Conservation (phyloP, 2,888 invertebrate species). For the Polietes domitor region DNA sequence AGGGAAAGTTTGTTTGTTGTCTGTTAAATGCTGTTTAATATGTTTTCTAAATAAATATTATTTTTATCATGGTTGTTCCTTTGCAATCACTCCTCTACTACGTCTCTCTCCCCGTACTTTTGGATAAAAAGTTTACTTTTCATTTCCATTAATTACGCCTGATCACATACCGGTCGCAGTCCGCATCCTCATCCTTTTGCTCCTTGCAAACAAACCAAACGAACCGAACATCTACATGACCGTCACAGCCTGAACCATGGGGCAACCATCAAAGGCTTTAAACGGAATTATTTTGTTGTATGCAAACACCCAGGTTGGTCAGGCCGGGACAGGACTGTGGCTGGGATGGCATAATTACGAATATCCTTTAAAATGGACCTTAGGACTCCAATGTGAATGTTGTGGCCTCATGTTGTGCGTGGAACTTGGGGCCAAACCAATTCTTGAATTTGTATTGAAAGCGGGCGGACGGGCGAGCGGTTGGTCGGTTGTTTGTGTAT, state of each 20-base stretch:
- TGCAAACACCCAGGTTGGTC: neutral
- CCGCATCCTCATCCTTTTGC: neutral
- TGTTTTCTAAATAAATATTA: constrained; percentile 56
- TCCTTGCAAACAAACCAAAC: neutral
- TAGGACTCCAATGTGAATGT: neutral
- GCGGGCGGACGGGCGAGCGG: neutral
- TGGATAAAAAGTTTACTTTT: constrained; percentile 39
- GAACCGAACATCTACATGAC: neutral
- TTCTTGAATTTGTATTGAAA: neutral
- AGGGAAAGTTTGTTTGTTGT: constrained; percentile 18
- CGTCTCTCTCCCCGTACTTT: neutral
- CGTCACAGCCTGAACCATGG: neutral
- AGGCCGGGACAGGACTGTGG: too few relatives aligned
- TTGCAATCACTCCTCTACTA: neutral
- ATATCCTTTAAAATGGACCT: constrained; percentile 31
- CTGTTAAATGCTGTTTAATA: constrained; percentile 51
- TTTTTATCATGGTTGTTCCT: constrained; percentile 21
- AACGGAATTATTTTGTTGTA: constrained; percentile 1
- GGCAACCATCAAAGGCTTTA: constrained; percentile 1
- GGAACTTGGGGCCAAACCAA: neutral
- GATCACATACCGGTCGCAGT: constrained; percentile 45
- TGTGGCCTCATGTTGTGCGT: constrained; percentile 22
- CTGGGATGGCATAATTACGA: constrained; percentile 30
- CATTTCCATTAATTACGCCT: constrained; percentile 56
- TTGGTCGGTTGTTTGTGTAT: neutral